phyloP scores from a whole-genome alignment of 2,888 invertebrate genomes.

The Eupeodes latifasciatus region DNA sequence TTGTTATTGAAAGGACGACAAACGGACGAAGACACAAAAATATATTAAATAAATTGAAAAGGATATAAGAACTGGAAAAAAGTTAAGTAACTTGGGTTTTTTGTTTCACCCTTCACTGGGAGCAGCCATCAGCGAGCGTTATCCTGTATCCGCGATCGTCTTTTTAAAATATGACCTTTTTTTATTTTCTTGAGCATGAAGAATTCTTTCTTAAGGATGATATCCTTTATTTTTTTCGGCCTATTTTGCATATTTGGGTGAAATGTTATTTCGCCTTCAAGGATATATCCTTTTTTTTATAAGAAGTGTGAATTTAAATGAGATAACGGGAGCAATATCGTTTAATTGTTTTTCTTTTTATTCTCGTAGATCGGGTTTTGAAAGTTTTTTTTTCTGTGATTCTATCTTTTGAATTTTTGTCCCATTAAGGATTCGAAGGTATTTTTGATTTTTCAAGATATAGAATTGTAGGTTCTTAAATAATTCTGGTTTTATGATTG shows the following conservation, averaged over 20 bases:
- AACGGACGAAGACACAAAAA: background rate
- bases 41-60: constrained; percentile 43
- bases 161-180: constrained; percentile 56
- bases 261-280: background rate
- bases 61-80: constrained; percentile 65
- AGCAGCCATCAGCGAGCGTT: constrained; percentile 20
- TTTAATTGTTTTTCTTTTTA: constrained; percentile 34
- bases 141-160: constrained; percentile 60
- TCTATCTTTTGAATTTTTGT: constrained; percentile 8
- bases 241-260: constrained; percentile 27
- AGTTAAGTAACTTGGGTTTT: constrained; percentile 72
- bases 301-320: constrained; percentile 48
- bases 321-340: constrained; percentile 44
- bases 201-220: constrained; percentile 12
- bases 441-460: background rate
- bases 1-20: constrained; percentile 34
- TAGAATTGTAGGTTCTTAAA: background rate
- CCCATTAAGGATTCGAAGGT: background rate
- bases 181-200: constrained; percentile 14
- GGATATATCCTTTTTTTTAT: background rate
- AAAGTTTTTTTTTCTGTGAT: background rate
- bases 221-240: background rate
- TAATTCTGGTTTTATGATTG: constrained; percentile 24
- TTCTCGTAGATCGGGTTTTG: background rate
- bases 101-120: constrained; percentile 57